Base-by-base conservation (phyloP, 2,888 invertebrate genomes). In the Nomada hirtipes region DNA sequence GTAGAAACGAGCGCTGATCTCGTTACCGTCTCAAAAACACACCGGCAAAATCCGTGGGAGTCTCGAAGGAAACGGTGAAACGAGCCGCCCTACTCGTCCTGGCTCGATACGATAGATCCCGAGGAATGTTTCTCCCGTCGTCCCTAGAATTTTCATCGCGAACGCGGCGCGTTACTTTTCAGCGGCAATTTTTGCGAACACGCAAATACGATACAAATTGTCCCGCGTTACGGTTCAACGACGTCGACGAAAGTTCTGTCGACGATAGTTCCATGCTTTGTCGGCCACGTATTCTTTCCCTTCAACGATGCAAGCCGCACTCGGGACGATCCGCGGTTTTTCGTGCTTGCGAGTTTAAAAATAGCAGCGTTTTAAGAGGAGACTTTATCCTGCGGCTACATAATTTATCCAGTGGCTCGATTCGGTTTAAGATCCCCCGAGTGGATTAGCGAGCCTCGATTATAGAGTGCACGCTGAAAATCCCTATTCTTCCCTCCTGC, bases 1-100 rank as follows among this genome's bases (percentile, higher is more conserved):
- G 78, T 79, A 64, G 83, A 76, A 82, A 82, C 85, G 88, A 85
- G 81, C 83, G 79, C 86, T 91, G 90, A 92, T 91, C 92, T 91
- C 89, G 89, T 92, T 92, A 91, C 85, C 80, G 79, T 68, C 76
- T 75, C 73, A 83, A 77, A 88, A 88, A 83, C 79, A 87, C 76
- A 65, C 63, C 20, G 44, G 60, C 59, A 83, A 83, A 82, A 82
- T 79, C 67, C 76, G 64, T 26, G 26, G 15, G 23, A n/a, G 72
- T 23, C n/a, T 71, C 15, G 50, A 15, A n/a, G 13, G n/a, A 69
- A 42, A 11, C 68, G 67, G 15, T 15, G 20, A 57, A 61, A 18
- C 60, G 15, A 18, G 15, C 23, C 29, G 59, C 29, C 60, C 29
- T 50, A 67, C 67, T 84, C 72, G 20, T 76, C 69, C 73, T 50